Base-by-base conservation (phyloP, 2,888 invertebrate species). In the Apotomis betuletana region DNA sequence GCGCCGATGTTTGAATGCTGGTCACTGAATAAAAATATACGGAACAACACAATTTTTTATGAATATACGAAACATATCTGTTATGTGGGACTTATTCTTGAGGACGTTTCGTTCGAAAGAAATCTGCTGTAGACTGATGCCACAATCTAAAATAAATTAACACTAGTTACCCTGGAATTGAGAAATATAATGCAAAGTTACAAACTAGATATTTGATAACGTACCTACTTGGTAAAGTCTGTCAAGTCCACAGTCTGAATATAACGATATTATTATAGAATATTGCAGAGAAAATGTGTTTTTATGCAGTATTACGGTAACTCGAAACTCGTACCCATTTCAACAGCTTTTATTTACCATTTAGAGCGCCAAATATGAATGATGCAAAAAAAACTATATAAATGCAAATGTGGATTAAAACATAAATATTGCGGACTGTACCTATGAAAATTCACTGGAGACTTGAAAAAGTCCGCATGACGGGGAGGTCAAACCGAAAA, bases 401-500 rank as follows among this genome's bases (percentile, higher is more conserved):
- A 65, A 70, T 70, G 60, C 65, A 55, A 70, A 70, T 70, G 65
- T 12, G 13, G 65, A 65, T 55, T 64, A 58, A 36, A 70, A 58
- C 64, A 63, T 51, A 63, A 27, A 27, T 27, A 10, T 27, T 27
- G 38, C 52, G 10, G 9, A 70, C 64, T 46, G 54, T 36, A 49
- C 44, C 27, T 52, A 72, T 52, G 62, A 52, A 58, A 77, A 75
- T 73, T 73, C 74, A 67, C 73, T 62, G 54, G 61, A 73, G 72
- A 70, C 41, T 67, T 68, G 67, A 55, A 60, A 70, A 71, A 67
- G 10, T 63, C 51, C 57, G 44, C 57, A 57, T 60, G 59, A 60
- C 55, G 55, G 64, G 64, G 72, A 73, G 75, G 75, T 74, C 74
- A 75, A 74, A 76, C 74, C 74, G 74, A 78, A 41, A 78, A 78